Evolutionary conservation across 1,140 invertebrate genomes (phyloP).

Genomic region (Chironomus tepperi): DNA sequence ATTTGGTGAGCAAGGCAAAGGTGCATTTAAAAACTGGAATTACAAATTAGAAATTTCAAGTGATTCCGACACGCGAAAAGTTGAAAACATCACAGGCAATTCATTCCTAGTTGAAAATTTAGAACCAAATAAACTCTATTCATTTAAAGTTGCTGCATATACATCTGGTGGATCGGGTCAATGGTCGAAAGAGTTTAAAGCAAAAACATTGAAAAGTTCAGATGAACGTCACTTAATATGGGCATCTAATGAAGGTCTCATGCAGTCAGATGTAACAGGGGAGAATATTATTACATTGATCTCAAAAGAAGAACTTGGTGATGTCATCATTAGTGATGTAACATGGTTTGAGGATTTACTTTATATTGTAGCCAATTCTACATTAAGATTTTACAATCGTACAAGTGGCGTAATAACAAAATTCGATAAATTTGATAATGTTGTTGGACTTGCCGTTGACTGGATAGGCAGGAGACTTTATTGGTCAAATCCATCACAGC

Average conservation of each 20-base stretch:
- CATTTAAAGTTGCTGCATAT: constrained; percentile 66
- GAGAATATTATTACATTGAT: constrained; percentile 38
- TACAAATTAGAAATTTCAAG: constrained; percentile 70
- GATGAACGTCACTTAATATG: constrained; percentile 46
- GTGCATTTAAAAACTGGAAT: constrained; percentile 76
- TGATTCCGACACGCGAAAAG: constrained; percentile 40
- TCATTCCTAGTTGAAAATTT: constrained; percentile 57
- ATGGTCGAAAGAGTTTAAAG: constrained; percentile 66
- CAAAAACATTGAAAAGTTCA: constrained; percentile 50
- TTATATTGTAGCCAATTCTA: constrained; percentile 66
- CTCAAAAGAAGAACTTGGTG: constrained; percentile 37
- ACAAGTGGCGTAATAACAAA: constrained; percentile 47
- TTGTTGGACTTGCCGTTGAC: constrained; percentile 72
- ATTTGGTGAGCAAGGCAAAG: constrained; percentile 66
- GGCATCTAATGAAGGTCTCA: constrained; percentile 58
- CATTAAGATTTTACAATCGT: constrained; percentile 60
- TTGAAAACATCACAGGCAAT: constrained; percentile 51
- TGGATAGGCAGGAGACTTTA: constrained; percentile 83
- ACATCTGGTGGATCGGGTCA: constrained; percentile 64
- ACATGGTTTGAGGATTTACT: constrained; percentile 59
- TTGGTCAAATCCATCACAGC: constrained; percentile 78
- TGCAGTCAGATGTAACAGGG: constrained; percentile 65
- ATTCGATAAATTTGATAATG: constrained; percentile 56
- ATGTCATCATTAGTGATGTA: constrained; percentile 53
- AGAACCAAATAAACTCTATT: constrained; percentile 62